A percentile compares a stretch with the other conserved stretches of the same genome.
Evolutionary conservation across 1,140 invertebrate species (phyloP).

Genomic region (Scylla paramamosain): DNA sequence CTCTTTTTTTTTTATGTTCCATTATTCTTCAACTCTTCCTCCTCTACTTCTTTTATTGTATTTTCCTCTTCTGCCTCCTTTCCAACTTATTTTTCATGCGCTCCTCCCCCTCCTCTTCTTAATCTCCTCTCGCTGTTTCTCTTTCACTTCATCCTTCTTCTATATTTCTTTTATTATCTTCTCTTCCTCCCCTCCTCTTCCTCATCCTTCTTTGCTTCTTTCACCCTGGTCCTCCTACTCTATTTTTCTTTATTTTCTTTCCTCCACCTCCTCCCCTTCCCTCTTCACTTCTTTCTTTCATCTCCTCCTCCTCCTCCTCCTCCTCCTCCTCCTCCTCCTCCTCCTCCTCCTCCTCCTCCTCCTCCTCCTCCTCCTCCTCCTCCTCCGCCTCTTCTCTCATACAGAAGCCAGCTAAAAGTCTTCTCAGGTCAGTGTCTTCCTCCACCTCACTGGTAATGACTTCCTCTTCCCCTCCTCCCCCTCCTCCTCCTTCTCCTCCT

Average conservation of each 20-base stretch:
- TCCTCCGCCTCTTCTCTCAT: neutral
- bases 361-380: neutral
- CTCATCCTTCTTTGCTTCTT: neutral
- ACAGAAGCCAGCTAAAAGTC: neutral
- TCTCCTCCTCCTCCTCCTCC: too few species aligned
- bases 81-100: neutral
- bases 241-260: neutral
- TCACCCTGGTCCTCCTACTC: neutral
- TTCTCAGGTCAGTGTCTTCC: constrained; percentile 7
- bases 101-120: neutral
- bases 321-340: neutral
- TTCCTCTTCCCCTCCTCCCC: neutral
- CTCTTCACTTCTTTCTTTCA: neutral
- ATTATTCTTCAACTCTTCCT: neutral
- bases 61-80: neutral
- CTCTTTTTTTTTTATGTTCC: neutral
- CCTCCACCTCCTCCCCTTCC: neutral
- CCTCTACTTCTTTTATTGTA: neutral
- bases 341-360: neutral
- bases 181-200: neutral
- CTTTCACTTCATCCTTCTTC: neutral
- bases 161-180: neutral
- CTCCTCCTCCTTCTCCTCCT: neutral
- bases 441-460: neutral
- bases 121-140: neutral